Base-by-base conservation (phyloP, 2,113 vertebrate genomes). In the Ardeotis arabs region DNA sequence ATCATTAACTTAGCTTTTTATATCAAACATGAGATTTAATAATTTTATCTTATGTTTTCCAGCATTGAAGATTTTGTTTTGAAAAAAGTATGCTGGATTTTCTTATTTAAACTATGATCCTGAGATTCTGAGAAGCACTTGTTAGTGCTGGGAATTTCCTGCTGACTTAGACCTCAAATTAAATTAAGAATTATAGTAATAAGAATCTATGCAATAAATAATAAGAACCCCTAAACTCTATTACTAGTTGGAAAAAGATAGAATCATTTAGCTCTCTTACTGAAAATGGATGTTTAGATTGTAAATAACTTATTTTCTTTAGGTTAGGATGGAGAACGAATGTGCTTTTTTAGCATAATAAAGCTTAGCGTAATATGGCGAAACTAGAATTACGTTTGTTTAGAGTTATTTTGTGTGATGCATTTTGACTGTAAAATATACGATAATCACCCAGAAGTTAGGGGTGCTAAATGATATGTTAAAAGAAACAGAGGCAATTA, bases 311-410 rank as follows among this genome's bases (percentile, higher is more conserved):
- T 4, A 7, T 80, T 90, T 94, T n/a, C 31, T 69, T 73, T 67
- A 50, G 37, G 8, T 7, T 88, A 44, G 15, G 63, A 55, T 1
- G 1, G 49, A 49, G 25, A 78, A 84, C 10, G 14, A 66, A 62
- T 58, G 17, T 55, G 14, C 2, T 52, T 63, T 77, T 82, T 76
- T 31, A 55, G 41, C 4, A 6, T 41, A 88, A 81, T 44, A 58
- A 87, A 69, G 25, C 37, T 45, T 80, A 67, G 21, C 0, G 0
- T 41, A 83, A 24, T 60, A 39, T 0, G 0, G 10, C 78, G 13
- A 49, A 80, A 67, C 16, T 77, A 77, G 20, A 72, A 73, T 49
- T 85, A 55, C 23, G 44, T 72, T 56, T 80, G n/a, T n/a, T 74
- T 72, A 60, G n/a, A 63, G 6, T 35, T 77, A 31, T 83, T 75